phyloP scores from a whole-genome alignment of 2,888 invertebrate genomes.

The Liodrosophila aerea region DNA sequence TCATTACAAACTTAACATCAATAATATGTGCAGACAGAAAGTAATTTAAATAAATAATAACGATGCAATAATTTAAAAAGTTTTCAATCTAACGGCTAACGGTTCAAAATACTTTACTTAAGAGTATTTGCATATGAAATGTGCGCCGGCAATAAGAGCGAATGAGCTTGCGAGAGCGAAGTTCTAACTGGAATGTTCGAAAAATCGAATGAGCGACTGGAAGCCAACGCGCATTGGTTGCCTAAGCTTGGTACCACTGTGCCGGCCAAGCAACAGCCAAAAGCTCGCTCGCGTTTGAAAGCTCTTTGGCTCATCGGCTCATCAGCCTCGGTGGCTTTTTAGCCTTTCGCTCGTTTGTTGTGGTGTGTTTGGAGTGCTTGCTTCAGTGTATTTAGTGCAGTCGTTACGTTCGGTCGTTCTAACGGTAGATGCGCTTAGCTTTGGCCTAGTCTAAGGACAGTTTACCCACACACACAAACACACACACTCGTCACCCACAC shows the following conservation, averaged over 20 bases:
- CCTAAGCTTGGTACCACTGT: conserved; percentile 51
- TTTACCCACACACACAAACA: conserved; percentile 20
- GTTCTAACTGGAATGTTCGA: conserved; percentile 25
- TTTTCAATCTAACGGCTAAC: not conserved
- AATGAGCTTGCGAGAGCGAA: conserved; percentile 20
- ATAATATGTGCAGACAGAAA: not conserved
- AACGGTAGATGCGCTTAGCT: conserved; percentile 52
- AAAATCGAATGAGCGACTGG: conserved; percentile 50
- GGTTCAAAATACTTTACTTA: conserved; percentile 30
- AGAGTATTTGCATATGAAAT: conserved; percentile 48
- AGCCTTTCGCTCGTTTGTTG: conserved; percentile 39
- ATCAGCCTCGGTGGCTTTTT: conserved; percentile 33
- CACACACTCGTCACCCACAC: conserved; percentile 16
- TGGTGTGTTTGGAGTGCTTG: conserved; percentile 42
- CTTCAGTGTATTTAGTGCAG: conserved; percentile 80
- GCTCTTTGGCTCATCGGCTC: conserved; percentile 41
- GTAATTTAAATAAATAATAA: too few relatives aligned
- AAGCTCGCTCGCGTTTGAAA: conserved; percentile 25
- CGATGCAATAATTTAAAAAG: too few relatives aligned
- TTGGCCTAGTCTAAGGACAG: conserved; percentile 54
- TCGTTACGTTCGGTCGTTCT: conserved; percentile 79
- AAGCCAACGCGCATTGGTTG: conserved; percentile 37
- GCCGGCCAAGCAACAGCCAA: conserved; percentile 44
- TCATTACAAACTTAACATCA: too few relatives aligned
- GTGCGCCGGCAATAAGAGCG: conserved; percentile 34